Base-by-base conservation (phyloP, 2,113 vertebrate genomes). In the Rhodinocichla rosea region DNA sequence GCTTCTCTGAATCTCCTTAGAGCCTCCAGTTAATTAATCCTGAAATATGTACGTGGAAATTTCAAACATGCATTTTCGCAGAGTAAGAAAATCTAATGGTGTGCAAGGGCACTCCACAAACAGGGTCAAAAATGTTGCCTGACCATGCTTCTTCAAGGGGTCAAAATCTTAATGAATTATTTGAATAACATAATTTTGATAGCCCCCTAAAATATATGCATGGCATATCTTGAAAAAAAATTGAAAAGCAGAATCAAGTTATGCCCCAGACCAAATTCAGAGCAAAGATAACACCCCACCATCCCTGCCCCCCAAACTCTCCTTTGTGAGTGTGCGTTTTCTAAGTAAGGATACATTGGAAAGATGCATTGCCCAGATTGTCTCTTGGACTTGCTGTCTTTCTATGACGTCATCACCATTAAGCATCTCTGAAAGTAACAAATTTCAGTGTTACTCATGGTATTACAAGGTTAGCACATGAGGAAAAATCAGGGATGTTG, bases 291-390 rank as follows among this genome's bases (percentile, higher is more conserved):
- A 39, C 20, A 70, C 30, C n/a, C 20, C 35, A 57, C 13, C 15
- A 49, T 11, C 15, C 10, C 60, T 1, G 1, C 2, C 12, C 15
- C 19, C 5, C 5, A n/a, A 9, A 23, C 19, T 14, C 35, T 42
- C 9, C 20, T n/a, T 39, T 73, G 9, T 20, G 3, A 20, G 3
- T 60, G 59, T 55, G 22, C 24, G 28, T 60, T 83, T 57, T 89
- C 4, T 52, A 50, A 91, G 21, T 8, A 40, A 86, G 47, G 49
- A 47, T 32, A 70, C 5, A 16, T 11, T 64, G 28, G 45, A 52
- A 90, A 76, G n/a, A 40, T 6, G 13, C 17, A 4, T 77, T 64
- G 13, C 7, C 14, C 18, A 47, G 13, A 50, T 53, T 40, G 47
- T 42, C 32, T 62, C 39, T 23, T 39, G 42, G 13, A 73, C 21